A percentile compares a stretch with the other conserved stretches of the same genome.
These are phyloP conservation scores for Microcebus murinus DNA, from an alignment of 2,113 vertebrate genomes.

Conservation along the genomic window DNA sequence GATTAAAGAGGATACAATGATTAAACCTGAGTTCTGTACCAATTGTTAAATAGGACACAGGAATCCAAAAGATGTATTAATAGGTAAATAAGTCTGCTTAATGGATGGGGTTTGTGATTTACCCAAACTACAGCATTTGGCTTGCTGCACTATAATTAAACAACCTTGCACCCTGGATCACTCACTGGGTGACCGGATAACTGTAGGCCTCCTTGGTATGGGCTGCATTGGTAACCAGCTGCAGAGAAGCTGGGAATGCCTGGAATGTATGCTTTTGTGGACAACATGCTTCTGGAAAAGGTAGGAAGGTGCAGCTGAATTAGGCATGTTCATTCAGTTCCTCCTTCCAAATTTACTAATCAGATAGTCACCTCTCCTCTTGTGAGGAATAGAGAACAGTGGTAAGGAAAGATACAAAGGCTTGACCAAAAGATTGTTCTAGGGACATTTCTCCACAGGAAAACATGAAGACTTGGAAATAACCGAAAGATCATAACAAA, in stretches of 20 bases:
- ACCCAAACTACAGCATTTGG: not conserved
- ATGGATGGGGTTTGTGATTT: not conserved
- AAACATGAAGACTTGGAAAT: not conserved
- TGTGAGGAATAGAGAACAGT: not conserved
- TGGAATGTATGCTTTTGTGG: not conserved
- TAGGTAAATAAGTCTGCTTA: not conserved
- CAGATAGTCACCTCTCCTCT: not conserved
- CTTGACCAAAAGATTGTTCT: not conserved
- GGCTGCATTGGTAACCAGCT: not conserved
- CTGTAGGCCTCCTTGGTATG: not conserved
- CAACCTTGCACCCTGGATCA: not conserved
- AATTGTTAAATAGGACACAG: not conserved
- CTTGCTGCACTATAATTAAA: not conserved
- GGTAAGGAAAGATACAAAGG: not conserved
- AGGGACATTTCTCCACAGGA: not conserved
- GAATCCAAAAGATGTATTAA: not conserved
- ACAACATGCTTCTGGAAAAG: not conserved
- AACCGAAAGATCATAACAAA: not conserved
- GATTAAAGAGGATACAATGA: not conserved
- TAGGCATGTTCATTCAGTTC: not conserved
- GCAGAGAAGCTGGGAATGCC: not conserved
- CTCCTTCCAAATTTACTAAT: conserved; percentile 10
- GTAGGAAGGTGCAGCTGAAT: not conserved
- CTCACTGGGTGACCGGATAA: not conserved
- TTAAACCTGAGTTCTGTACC: not conserved